Evolutionary conservation across 30 jellyfish, hydroid and myxozoan species (phyloP), one percentile per base, ranked within the genome.

Genomic region (Mastigias papua): DNA sequence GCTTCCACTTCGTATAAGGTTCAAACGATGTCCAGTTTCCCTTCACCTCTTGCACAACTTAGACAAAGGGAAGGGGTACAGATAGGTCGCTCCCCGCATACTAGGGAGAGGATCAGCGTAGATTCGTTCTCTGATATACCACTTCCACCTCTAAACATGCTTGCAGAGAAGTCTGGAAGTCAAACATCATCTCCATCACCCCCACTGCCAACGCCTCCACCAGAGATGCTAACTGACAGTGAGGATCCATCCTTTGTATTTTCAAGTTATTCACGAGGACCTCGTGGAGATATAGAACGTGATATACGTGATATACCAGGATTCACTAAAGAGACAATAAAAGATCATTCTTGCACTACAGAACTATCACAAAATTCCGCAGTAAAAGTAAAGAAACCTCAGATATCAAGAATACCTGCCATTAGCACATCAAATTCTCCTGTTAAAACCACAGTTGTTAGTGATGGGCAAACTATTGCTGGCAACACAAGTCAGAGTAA

Each of bases 71-170:
- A 66, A 33, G 66, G 61, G 64, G 57, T 26, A 11, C 78, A 21
- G 46, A 37, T 19, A 25, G 70, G 81, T 0, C 49, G 66, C 74
- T 32, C 69, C 26, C 26, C 82, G 1, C 54, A 61, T 30, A 26
- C 74, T 19, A 82, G 78, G 32, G 83, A 83, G 58, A 51, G 94
- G 26, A 57, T 75, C 28, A 85, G 94, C 27, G 81, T 63, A 0
- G 94, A 85, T 65, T 92, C 98, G 54, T 64, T 92, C 34, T 80
- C 97, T 1, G 98, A 92, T 57, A 94, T 92, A 27, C 98, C 98
- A 7, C 82, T 92, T 1, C 98, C 98, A 4, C 98, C 98, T 2
- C 49, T 76, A 57, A 79, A 86, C 29, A 92, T 92, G 98, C 92
- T 92, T 1, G 75, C 48, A 54, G 92, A 87, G 49, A 65, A 62